Evolutionary conservation across 2,113 vertebrate species (phyloP).

Genomic region (Balaenoptera acutorostrata): DNA sequence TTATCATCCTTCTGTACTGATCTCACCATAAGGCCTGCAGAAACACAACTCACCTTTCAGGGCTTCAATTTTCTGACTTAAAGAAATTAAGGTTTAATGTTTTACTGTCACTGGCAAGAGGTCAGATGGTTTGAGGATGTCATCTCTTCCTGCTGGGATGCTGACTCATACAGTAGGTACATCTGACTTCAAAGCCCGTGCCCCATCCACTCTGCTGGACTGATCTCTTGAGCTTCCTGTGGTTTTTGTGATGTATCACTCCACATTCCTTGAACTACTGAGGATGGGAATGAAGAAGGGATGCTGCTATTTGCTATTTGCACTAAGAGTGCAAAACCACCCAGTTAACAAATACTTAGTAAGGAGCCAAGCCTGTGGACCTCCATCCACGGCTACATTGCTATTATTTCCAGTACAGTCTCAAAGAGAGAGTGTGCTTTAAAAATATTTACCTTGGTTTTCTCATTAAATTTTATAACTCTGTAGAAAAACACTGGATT

Average conservation of each 20-base stretch:
- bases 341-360: background rate
- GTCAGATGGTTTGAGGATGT: background rate
- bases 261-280: background rate
- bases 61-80: background rate
- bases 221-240: background rate
- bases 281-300: background rate
- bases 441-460: background rate
- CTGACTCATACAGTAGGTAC: background rate
- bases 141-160: background rate
- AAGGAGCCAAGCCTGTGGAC: background rate
- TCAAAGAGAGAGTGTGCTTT: background rate
- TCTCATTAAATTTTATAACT: background rate
- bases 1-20: background rate
- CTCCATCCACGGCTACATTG: too few relatives aligned
- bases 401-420: background rate
- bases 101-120: background rate
- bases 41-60: background rate
- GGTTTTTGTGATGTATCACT: background rate
- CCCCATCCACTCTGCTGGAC: background rate
- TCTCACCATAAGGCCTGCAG: background rate
- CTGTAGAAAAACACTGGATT: background rate
- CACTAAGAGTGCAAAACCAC: background rate
- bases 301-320: background rate
- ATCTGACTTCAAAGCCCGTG: background rate
- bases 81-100: conserved; percentile 1